Conservation (phyloP, 1,140 invertebrate genomes). For the Zaprionus camerounensis region DNA sequence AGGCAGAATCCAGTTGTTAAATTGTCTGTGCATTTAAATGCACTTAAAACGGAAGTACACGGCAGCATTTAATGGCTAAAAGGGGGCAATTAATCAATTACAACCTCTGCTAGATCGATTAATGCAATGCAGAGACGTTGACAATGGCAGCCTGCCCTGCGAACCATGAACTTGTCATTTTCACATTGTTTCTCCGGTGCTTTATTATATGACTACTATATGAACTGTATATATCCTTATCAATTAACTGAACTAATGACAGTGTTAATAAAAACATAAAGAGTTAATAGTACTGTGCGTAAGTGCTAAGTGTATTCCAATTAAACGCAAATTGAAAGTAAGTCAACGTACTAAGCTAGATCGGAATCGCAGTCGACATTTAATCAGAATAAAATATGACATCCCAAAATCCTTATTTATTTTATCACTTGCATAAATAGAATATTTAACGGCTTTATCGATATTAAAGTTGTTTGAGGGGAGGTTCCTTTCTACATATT, state of each 20-base stretch:
- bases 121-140: neutral
- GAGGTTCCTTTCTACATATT: too few species aligned
- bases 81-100: slow-evolving; percentile 26
- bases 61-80: slow-evolving; percentile 19
- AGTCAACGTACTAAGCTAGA: too few species aligned
- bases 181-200: neutral
- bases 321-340: too few species aligned
- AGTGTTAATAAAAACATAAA: neutral
- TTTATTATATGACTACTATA: neutral
- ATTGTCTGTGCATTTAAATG: slow-evolving; percentile 66
- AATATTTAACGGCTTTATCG: too few species aligned
- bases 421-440: too few species aligned
- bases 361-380: too few species aligned
- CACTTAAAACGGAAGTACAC: slow-evolving; percentile 50
- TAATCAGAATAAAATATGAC: too few species aligned
- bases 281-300: too few species aligned
- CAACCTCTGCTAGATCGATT: neutral
- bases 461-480: too few species aligned
- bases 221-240: neutral
- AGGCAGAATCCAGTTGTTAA: slow-evolving; percentile 56
- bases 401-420: too few species aligned
- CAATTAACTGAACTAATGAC: neutral
- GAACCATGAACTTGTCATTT: neutral
- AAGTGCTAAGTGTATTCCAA: too few species aligned
- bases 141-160: neutral